phyloP scores from a whole-genome alignment of 1,140 invertebrate genomes.

The Drosophila fuyamai region DNA sequence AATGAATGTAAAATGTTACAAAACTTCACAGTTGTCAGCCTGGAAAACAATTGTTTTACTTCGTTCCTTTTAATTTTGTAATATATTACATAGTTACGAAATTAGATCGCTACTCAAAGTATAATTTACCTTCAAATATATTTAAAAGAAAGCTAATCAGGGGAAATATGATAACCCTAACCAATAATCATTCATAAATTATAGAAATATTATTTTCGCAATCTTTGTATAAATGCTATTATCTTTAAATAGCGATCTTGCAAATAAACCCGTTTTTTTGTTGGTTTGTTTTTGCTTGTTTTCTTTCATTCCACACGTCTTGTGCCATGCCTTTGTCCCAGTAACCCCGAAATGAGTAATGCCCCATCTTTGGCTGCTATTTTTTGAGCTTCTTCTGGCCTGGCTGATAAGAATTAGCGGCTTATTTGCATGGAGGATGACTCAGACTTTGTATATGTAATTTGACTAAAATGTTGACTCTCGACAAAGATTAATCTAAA shows the following conservation, averaged over 20 bases:
- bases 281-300: slow-evolving; percentile 16
- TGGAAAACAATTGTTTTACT: too few species aligned
- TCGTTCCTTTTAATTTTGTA: background rate
- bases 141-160: too few species aligned
- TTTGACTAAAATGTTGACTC: slow-evolving; percentile 18
- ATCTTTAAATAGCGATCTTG: slow-evolving; percentile 19
- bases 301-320: slow-evolving; percentile 37
- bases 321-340: slow-evolving; percentile 25
- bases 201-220: background rate
- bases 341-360: slow-evolving; percentile 32
- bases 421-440: slow-evolving; percentile 32
- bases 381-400: slow-evolving; percentile 11
- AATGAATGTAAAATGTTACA: background rate
- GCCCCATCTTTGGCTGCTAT: slow-evolving; percentile 20
- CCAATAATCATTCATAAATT: slow-evolving; percentile 23
- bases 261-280: slow-evolving; percentile 35
- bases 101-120: too few species aligned
- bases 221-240: slow-evolving; percentile 1
- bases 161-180: background rate
- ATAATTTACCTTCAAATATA: too few species aligned
- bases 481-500: slow-evolving; percentile 27
- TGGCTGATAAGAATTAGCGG: slow-evolving; percentile 25
- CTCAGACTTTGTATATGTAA: slow-evolving; percentile 9
- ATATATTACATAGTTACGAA: background rate
- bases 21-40: background rate